Evolutionary conservation across 2,113 vertebrate species (phyloP).

Genomic region (Peromyscus leucopus): DNA sequence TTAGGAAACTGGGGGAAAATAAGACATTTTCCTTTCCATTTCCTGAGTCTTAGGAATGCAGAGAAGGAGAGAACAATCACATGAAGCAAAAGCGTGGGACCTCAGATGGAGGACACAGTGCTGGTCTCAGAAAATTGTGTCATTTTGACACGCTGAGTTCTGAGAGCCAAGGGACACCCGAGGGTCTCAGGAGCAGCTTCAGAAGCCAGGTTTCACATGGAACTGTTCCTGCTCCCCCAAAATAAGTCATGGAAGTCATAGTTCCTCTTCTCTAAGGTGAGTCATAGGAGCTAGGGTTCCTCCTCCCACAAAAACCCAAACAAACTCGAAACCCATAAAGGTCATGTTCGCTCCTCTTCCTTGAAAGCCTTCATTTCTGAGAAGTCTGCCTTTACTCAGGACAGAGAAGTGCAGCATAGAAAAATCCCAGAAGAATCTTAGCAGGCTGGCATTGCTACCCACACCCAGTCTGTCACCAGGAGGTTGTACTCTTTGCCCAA

Average conservation of each 20-base stretch:
- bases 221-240: background rate
- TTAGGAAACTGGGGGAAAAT: slow-evolving; percentile 19
- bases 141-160: too few species aligned
- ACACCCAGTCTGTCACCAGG: fast-evolving
- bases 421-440: background rate
- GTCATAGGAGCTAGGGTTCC: background rate
- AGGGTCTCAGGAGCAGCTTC: background rate
- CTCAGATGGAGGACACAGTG: background rate
- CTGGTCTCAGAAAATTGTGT: background rate
- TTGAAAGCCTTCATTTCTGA: background rate
- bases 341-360: background rate
- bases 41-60: background rate
- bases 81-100: background rate
- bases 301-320: background rate
- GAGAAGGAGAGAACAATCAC: background rate
- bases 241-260: background rate
- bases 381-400: background rate
- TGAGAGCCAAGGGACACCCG: background rate
- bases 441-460: background rate
- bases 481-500: too few species aligned
- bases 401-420: background rate
- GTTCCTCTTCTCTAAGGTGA: background rate
- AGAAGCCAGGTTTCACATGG: background rate
- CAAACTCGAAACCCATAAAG: background rate
- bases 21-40: background rate